Base-by-base conservation (phyloP, 2,797 vertebrate species). In the Chloroceryle inda region DNA sequence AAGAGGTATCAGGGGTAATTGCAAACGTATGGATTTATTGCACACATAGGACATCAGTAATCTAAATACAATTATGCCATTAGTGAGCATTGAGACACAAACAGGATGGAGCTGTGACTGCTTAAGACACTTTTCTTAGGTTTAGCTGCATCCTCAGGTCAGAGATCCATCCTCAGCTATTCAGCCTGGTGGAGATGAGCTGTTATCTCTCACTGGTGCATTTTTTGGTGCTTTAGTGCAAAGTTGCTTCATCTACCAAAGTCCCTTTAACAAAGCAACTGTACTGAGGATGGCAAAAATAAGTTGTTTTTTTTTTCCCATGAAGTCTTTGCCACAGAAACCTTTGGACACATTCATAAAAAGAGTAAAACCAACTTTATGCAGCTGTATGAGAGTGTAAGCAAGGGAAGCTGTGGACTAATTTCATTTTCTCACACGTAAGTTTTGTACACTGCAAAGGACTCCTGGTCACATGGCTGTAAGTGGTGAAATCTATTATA, bases 351-450 rank as follows among this genome's bases (percentile, higher is more conserved):
- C 11, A 8, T 61, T 71, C 12, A 5, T 40, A 50, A 62, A n/a
- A 91, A 55, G 33, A 85, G 19, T 23, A 78, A 93, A 84, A 15
- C 6, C 16, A 73, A 29, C 4, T 29, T 24, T 53, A 21, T 33
- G 3, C 5, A 44, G 37, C 18, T 31, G 8, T 29, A 11, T 2
- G 9, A 68, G 19, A 66, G 20, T 40, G 5, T 18, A 85, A 8
- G 59, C 50, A 95, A 88, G 61, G 24, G 85, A 93, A 79, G 17
- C 69, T 72, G 53, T 55, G 89, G 89, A 97, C 94, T 96, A 94
- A 95, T 95, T 96, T 85, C 50, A 64, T 93, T 92, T 94, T 86
- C 58, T 93, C 20, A 68, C 26, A 81, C 42, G 20, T 38, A 53
- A n/a, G 33, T 69, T 95, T 92, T 92, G 49, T 66, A 77, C 47